These are phyloP conservation scores for Erynnis tages DNA, from an alignment of 2,888 invertebrate species.

Conservation along the genomic window DNA sequence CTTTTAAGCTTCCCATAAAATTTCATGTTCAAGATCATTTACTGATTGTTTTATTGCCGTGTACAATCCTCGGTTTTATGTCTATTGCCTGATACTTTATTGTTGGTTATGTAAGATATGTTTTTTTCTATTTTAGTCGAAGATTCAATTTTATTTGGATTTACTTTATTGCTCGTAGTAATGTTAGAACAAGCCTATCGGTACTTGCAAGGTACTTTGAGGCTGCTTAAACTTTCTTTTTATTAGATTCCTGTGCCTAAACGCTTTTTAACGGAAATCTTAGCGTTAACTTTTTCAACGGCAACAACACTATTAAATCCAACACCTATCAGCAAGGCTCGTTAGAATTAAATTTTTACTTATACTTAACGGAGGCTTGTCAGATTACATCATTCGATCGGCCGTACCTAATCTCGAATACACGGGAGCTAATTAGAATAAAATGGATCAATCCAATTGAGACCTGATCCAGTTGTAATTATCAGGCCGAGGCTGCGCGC, in stretches of 20 bases:
- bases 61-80: neutral
- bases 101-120: neutral
- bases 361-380: neutral
- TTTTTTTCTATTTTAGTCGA: constrained; percentile 1
- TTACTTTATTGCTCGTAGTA: neutral
- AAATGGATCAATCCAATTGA: constrained; percentile 28
- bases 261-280: too few species aligned
- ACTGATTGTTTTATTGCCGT: constrained; percentile 20
- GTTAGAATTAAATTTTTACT: neutral
- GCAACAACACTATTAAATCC: neutral
- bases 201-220: too few species aligned
- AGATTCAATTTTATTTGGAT: constrained; percentile 1
- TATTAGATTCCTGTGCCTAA: too few species aligned
- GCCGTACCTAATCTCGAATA: constrained; percentile 15
- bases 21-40: constrained; percentile 7
- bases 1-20: constrained; percentile 25
- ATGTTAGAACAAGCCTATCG: too few species aligned
- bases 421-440: constrained; percentile 20
- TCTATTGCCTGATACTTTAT: neutral
- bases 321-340: neutral
- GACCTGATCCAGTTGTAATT: constrained; percentile 26
- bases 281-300: neutral
- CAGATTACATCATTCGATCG: constrained; percentile 12
- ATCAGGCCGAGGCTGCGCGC: constrained; percentile 24
- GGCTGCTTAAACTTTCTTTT: too few species aligned